phyloP scores from a whole-genome alignment of 2,113 vertebrate genomes.

The Eublepharis macularius region DNA sequence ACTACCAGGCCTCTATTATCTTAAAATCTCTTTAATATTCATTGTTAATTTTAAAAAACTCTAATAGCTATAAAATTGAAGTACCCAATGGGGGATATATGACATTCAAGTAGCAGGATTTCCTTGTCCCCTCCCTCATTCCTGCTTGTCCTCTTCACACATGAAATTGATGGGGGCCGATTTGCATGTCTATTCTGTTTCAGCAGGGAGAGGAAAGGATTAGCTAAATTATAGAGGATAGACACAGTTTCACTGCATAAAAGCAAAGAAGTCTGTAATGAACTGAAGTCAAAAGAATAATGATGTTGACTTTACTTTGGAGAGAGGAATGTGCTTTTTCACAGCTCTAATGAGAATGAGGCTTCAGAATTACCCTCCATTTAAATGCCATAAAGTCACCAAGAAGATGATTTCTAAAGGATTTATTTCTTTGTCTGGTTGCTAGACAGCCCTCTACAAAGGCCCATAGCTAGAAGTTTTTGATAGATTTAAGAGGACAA shows the following conservation, averaged over 20 bases:
- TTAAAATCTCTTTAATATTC: conserved; percentile 36
- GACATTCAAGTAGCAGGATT: conserved; percentile 34
- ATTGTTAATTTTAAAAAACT: conserved; percentile 51
- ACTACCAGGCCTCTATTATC: conserved; percentile 20
- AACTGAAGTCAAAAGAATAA: conserved; percentile 24
- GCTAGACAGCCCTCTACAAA: not conserved
- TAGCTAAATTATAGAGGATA: conserved; percentile 41
- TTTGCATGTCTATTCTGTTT: conserved; percentile 33
- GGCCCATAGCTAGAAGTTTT: not conserved
- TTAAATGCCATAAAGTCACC: conserved; percentile 7
- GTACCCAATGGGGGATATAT: conserved; percentile 34
- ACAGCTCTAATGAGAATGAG: not conserved
- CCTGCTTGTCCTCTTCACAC: conserved; percentile 8
- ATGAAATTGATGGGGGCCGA: conserved; percentile 20
- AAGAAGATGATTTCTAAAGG: not conserved
- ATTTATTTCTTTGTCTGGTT: not conserved
- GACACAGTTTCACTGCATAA: conserved; percentile 38
- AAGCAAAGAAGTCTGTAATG: conserved; percentile 35
- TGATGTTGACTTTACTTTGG: conserved; percentile 7
- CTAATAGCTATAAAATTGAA: conserved; percentile 43
- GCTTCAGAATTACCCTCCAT: not conserved
- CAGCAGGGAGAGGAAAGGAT: conserved; percentile 15
- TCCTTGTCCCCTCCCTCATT: not conserved
- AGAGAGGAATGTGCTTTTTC: conserved; percentile 27
- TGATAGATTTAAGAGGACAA: not conserved